These are phyloP conservation scores for Pseudochirops corinnae DNA, from an alignment of 2,797 vertebrate genomes.

Conservation along the genomic window DNA sequence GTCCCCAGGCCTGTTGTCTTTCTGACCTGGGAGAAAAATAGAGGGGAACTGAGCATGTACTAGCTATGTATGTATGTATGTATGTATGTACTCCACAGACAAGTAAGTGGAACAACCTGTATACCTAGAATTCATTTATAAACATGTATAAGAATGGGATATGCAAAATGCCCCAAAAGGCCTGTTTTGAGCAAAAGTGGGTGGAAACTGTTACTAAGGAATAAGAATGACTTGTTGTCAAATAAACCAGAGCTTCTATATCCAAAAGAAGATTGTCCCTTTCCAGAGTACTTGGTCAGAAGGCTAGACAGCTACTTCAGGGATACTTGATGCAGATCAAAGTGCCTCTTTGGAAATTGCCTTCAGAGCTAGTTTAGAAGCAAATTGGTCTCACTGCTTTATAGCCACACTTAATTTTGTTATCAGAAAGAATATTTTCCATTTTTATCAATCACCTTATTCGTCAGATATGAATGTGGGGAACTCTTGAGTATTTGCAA, in stretches of 20 bases:
- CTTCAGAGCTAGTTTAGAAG: background rate
- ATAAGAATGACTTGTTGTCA: conserved; percentile 1
- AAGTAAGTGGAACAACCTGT: background rate
- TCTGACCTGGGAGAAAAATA: conserved; percentile 88
- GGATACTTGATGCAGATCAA: background rate
- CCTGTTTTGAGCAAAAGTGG: background rate
- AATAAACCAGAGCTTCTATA: background rate
- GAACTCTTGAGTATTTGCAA: background rate
- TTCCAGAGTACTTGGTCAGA: background rate
- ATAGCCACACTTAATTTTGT: background rate
- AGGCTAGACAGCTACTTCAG: conserved; percentile 22
- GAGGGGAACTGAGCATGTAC: background rate
- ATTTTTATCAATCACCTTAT: background rate
- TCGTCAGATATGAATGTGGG: background rate
- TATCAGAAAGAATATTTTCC: background rate
- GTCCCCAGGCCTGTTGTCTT: conserved; percentile 92
- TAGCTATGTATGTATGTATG: background rate
- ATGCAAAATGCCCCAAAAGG: background rate
- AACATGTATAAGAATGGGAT: background rate
- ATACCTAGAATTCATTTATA: background rate
- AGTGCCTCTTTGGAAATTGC: background rate
- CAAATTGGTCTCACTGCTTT: background rate
- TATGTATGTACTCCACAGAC: background rate
- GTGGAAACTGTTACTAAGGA: background rate
- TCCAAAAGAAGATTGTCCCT: conserved; percentile 13